Base-by-base conservation (phyloP, 2,113 vertebrate genomes). In the Prietella phreatophila region DNA sequence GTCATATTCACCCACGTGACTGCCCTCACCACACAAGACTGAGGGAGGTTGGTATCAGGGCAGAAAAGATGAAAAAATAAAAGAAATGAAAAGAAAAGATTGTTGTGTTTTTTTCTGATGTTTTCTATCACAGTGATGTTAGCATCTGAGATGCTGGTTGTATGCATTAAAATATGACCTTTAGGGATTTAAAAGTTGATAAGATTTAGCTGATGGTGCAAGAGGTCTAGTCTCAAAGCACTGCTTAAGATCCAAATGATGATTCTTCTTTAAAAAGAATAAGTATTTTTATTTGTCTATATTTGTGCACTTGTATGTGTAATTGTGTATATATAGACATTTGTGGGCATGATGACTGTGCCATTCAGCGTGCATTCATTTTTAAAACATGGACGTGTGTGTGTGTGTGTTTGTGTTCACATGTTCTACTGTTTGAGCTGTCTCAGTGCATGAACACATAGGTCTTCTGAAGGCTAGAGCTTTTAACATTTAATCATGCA, bases 401-500 rank as follows among this genome's bases (percentile, higher is more conserved):
- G 47, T 83, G 56, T 84, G 67, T 63, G 73, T 82, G 63, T 75
- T 47, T 84, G 39, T 19, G 15, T 78, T 17, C 58, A 79, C 25
- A 60, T 25, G 39, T 14, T 50, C 42, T 42, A 20, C 53, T 84
- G 82, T 53, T n/a, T 56, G 20, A 63, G 42, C 39, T 91, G 87
- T 88, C 87, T 81, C 55, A 53, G 20, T 79, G 81, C 81, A 86
- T 89, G 84, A 89, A 90, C 87, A 86, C 88, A 82, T 78, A 88
- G 88, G 85, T 84, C 84, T 87, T 19, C 55, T 87, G 82, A 87
- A 87, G 89, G 84, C 81, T 83, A 88, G 80, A 58, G 25, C 82
- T 94, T 94, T 95, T 93, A 93, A 94, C 91, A 91, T 95, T 95
- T 94, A 89, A 95, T 92, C 91, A 85, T 81, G 25, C 14, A 81